Evolutionary conservation across 2,888 invertebrate species (phyloP).

Genomic region (Cotesia congregata): DNA sequence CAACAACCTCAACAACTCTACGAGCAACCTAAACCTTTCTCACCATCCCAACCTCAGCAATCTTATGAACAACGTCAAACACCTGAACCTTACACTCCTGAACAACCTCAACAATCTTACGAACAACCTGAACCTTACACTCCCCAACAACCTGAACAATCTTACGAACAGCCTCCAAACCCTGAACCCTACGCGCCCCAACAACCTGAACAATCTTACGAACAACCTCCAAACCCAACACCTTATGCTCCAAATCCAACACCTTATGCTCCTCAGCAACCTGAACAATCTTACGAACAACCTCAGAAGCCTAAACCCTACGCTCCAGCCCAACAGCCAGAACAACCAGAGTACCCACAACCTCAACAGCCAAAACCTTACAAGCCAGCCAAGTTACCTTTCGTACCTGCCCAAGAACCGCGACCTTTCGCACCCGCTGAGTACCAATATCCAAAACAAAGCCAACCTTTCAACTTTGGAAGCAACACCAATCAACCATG

Average conservation of each 20-base stretch:
- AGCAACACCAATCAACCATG: conserved; percentile 49
- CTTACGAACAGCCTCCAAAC: not conserved
- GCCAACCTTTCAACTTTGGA: conserved; percentile 30
- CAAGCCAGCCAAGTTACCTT: conserved; percentile 1
- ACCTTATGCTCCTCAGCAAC: conserved; percentile 13
- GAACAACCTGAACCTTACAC: not conserved
- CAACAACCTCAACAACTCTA: not conserved
- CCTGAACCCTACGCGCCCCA: not conserved
- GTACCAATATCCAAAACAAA: not conserved
- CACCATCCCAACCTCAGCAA: not conserved
- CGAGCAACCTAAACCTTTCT: not conserved
- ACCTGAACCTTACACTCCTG: not conserved
- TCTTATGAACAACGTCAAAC: not conserved
- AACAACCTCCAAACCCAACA: not conserved
- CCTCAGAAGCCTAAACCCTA: not conserved
- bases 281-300: not conserved
- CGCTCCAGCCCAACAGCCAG: not conserved
- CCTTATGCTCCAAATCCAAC: not conserved
- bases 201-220: not conserved
- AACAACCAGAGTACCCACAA: not conserved
- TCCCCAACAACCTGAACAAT: not conserved
- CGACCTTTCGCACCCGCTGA: not conserved
- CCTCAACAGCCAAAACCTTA: not conserved
- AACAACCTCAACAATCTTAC: not conserved
- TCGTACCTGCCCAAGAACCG: not conserved